phyloP scores from a whole-genome alignment of 2,888 invertebrate genomes.

The Pammene fasciana region DNA sequence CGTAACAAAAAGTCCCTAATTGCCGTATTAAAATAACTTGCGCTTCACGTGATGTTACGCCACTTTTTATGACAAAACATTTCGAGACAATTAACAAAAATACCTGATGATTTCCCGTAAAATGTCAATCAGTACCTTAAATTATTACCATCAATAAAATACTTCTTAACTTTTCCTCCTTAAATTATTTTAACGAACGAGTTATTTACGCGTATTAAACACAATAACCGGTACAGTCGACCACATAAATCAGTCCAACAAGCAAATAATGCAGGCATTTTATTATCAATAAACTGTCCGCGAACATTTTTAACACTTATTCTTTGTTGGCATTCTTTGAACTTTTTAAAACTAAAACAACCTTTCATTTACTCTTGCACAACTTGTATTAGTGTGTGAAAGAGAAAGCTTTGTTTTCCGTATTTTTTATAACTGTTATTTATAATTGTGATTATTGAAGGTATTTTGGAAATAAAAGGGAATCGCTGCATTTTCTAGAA shows the following conservation, averaged over 20 bases:
- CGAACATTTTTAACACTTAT: conserved; percentile 66
- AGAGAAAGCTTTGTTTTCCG: neutral
- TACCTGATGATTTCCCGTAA: neutral
- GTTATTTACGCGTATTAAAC: conserved; percentile 9
- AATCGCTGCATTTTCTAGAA: conserved; percentile 10
- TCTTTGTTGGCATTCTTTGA: conserved; percentile 60
- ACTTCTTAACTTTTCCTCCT: neutral
- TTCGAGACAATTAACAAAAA: too few relatives aligned
- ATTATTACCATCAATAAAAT: neutral
- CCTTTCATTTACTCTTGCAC: too few relatives aligned
- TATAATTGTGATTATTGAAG: conserved; percentile 29
- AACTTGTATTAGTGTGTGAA: neutral
- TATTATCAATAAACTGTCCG: conserved; percentile 69
- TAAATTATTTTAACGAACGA: conserved; percentile 18
- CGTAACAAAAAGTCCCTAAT: too few relatives aligned
- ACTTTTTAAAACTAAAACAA: conserved; percentile 43
- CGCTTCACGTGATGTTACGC: too few relatives aligned
- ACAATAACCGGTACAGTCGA: conserved; percentile 35
- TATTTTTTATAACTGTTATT: conserved; percentile 6
- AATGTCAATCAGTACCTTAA: neutral
- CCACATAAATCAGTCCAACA: conserved; percentile 63
- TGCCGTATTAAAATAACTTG: too few relatives aligned
- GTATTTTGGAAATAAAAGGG: conserved; percentile 27
- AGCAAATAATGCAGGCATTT: conserved; percentile 66
- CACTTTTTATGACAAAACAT: too few relatives aligned